Base-by-base conservation (phyloP, 2,888 invertebrate species). In the Drosophila eohydei region DNA sequence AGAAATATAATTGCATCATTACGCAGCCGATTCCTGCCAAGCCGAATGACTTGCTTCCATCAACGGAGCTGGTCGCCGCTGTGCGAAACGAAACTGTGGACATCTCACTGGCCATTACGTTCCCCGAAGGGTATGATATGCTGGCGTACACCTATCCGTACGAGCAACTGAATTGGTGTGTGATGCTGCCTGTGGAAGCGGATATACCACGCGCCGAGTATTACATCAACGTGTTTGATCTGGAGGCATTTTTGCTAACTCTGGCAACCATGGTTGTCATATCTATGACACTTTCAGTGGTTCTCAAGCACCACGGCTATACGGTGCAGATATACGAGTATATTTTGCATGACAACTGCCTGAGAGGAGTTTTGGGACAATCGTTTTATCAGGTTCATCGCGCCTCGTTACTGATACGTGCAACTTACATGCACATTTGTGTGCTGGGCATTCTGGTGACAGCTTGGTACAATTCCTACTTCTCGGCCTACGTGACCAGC, bases 401-500 rank as follows among this genome's bases (percentile, higher is more conserved):
- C 3, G 84, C 91, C 0, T 85, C 92, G 0, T 4, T 69, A 2
- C 63, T 80, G 1, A 74, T 92, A 4, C 81, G 88, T 1, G 83
- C 78, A 36, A 89, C 88, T 11, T 92, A 92, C 41, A 43, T 92
- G 4, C 71, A 90, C 59, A 92, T 92, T 8, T 92, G 90, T 55
- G 36, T 89, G 0, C 30, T 91, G 41, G 92, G 92, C 1, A 81
- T 92, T 14, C 67, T 92, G 4, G 73, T 92, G 4, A 91, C 91
- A 6, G 89, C 89, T 5, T 87, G 90, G 62, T 92, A 90, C 36
- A 92, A 91, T 46, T 87, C 91, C 0, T 90, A 90, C 62, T 90
- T 91, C 56, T 89, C 91, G 6, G 83, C 91, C 0, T 92, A 86
- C 60, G 81, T 91, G 9, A 92, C 90, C 1, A 90, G 80, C n/a